Evolutionary conservation across 2,113 vertebrate species (phyloP).

Genomic region (Abramis brama): DNA sequence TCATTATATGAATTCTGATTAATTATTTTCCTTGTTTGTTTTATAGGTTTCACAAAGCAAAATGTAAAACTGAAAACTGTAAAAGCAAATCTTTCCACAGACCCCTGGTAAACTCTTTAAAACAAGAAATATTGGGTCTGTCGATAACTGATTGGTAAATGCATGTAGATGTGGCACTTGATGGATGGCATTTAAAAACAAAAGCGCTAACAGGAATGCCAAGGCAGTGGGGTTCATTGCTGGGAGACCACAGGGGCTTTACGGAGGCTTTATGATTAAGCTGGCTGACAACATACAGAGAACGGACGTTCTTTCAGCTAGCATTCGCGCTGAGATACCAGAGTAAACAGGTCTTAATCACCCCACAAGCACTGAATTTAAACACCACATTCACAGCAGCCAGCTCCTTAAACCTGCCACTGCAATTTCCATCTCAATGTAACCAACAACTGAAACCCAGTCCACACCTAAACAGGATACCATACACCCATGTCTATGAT

Average conservation of each 20-base stretch:
- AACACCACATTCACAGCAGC: slow-evolving; percentile 55
- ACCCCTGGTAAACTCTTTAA: neutral
- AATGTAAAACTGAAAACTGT: neutral
- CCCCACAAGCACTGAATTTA: slow-evolving; percentile 56
- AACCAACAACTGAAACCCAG: slow-evolving; percentile 2
- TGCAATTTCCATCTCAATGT: slow-evolving; percentile 42
- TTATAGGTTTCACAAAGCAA: neutral
- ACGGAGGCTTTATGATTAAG: slow-evolving; percentile 61
- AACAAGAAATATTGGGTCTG: neutral
- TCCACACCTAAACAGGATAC: neutral
- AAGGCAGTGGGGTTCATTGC: neutral
- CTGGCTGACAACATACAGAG: slow-evolving; percentile 57
- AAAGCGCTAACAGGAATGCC: slow-evolving; percentile 9
- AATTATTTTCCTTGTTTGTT: neutral
- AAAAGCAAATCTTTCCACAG: neutral
- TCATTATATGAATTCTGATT: too few species aligned
- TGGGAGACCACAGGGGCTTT: slow-evolving; percentile 57
- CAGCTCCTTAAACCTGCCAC: slow-evolving; percentile 13
- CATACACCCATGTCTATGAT: neutral
- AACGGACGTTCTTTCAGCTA: slow-evolving; percentile 51
- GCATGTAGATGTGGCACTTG: neutral
- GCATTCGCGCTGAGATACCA: slow-evolving; percentile 58
- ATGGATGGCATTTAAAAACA: slow-evolving; percentile 16
- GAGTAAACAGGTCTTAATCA: slow-evolving; percentile 65
- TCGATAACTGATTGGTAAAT: neutral